Base-by-base conservation (phyloP, 1,140 invertebrate genomes). In the Temnothorax curvispinosus region DNA sequence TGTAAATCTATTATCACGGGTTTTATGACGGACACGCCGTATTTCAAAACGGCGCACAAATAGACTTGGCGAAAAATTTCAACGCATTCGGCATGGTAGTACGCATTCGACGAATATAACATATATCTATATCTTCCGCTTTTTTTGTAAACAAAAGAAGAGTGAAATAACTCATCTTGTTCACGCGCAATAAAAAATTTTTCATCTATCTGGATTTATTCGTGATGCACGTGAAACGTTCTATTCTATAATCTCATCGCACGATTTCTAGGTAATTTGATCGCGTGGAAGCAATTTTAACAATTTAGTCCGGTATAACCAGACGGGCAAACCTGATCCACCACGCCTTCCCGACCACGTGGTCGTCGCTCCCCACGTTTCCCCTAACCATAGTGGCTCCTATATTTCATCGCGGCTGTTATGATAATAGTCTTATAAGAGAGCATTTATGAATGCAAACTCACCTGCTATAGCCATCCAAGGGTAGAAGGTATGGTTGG, bases 401-500 rank as follows among this genome's bases (percentile, higher is more conserved):
- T 89, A 92, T 93, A 92, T 91, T 92, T 94, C 90, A 93, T 92
- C 88, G 71, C 84, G 91, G 87, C 89, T 90, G 90, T 92, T 93
- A 93, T 91, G 92, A 93, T 93, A 93, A 93, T 93, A 89, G 87
- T 84, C 67, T 81, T 65, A 75, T 58, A 54, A 77, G 69, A 86
- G 38, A 32, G 85, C 58, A 60, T 74, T 80, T 88, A 91, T 90
- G 88, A 92, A 90, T 89, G 89, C 88, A 92, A 87, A 96, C 97
- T 97, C 95, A 99, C 98, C 98, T 98, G 98, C 98, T 96, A 99
- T 99, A 96, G 98, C 98, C 98, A 99, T 99, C 98, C 98, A 99
- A 88, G 98, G 98, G 96, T 99, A 99, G 96, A 99, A 99, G 93
- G 98, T 99, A 96, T 99, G 98, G 95, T 98, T 98, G 93, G 95